Conservation (phyloP, 2,113 vertebrate species). For the Lepus americanus region DNA sequence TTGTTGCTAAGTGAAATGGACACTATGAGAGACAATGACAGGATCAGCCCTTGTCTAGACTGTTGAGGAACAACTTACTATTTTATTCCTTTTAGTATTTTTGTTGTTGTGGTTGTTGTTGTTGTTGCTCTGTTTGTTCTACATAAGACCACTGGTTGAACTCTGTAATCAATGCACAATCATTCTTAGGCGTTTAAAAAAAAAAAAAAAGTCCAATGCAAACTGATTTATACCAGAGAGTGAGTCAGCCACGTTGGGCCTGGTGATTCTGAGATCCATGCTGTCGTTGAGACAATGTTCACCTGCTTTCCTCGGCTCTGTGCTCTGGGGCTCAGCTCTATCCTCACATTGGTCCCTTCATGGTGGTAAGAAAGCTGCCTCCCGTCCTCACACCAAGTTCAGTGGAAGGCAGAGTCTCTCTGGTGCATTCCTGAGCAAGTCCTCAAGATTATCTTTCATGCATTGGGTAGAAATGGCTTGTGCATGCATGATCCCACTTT, state of each 20-base stretch:
- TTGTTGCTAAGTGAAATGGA: no score
- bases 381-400: not conserved
- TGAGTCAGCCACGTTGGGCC: not conserved
- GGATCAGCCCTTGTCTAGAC: no score
- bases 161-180: no score
- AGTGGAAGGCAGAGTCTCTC: not conserved
- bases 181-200: no score
- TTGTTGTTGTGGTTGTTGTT: no score
- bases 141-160: no score
- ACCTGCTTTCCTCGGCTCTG: not conserved
- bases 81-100: no score
- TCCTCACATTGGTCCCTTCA: not conserved
- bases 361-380: not conserved
- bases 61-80: no score
- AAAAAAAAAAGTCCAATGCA: not conserved
- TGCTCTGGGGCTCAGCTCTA: not conserved
- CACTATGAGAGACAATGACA: no score
- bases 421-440: not conserved
- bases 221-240: not conserved
- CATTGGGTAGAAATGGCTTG: not conserved
- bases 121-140: no score
- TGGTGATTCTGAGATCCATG: not conserved
- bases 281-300: not conserved
- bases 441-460: not conserved
- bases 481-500: not conserved